phyloP scores from a whole-genome alignment of 92 coral and sea anemone species.

The Zoanthus sansibaricus region DNA sequence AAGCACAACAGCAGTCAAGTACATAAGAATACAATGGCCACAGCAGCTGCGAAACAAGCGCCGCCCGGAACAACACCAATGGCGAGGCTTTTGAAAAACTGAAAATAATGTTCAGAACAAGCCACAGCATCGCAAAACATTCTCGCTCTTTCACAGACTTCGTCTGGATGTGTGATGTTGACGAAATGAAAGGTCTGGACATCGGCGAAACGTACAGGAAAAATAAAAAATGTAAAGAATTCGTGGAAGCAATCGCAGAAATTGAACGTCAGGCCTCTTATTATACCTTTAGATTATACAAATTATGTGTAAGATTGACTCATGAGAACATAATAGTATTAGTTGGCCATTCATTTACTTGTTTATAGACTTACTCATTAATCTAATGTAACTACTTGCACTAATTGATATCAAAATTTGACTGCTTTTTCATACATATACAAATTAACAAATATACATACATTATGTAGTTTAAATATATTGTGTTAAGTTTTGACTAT shows the following conservation, averaged over 20 bases:
- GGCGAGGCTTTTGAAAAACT: constrained; percentile 20
- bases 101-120: constrained; percentile 8
- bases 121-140: constrained; percentile 17
- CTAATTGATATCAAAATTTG: too few relatives aligned
- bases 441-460: constrained; percentile 19
- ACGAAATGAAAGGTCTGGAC: constrained; percentile 4
- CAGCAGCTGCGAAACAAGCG: constrained; percentile 16
- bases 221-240: background rate
- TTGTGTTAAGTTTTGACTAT: too few relatives aligned
- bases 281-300: too few relatives aligned
- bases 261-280: too few relatives aligned
- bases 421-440: background rate
- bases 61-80: constrained; percentile 9
- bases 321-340: too few relatives aligned
- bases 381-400: too few relatives aligned
- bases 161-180: constrained; percentile 5
- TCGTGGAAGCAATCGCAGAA: background rate
- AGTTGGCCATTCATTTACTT: too few relatives aligned
- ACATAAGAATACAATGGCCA: background rate
- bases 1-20: constrained; percentile 14
- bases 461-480: background rate
- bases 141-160: background rate
- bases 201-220: background rate
- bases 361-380: too few relatives aligned
- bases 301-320: too few relatives aligned